Conservation (phyloP, 2,797 vertebrate genomes). For the Siniperca obscura region DNA sequence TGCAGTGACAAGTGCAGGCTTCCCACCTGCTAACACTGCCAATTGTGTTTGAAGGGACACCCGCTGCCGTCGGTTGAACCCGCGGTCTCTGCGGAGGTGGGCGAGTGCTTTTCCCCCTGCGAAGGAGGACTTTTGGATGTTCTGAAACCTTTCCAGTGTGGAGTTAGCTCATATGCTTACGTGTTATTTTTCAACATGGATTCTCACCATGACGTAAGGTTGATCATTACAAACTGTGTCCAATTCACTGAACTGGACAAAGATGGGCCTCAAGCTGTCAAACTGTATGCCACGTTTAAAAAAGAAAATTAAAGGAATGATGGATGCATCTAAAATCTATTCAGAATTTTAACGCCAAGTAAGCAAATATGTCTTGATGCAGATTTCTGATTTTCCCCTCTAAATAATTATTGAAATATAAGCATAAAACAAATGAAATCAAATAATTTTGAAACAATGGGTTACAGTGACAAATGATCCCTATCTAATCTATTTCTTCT, state of each 20-base stretch:
- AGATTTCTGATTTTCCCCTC: not conserved
- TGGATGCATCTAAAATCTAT: conserved; percentile 5
- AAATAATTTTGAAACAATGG: conserved; percentile 14
- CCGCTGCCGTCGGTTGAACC: conserved; percentile 65
- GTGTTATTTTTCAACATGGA: conserved; percentile 35
- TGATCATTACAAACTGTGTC: conserved; percentile 38
- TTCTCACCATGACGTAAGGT: conserved; percentile 28
- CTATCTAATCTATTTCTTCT: conserved; percentile 6
- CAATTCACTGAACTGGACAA: conserved; percentile 26
- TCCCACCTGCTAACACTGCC: conserved; percentile 77
- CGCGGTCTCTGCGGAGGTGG: conserved; percentile 59
- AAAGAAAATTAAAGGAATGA: not conserved
- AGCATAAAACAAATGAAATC: not conserved
- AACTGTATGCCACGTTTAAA: not conserved
- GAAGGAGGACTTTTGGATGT: conserved; percentile 76
- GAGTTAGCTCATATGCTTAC: conserved; percentile 55
- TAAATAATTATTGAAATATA: conserved; percentile 5
- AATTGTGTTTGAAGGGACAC: conserved; percentile 73
- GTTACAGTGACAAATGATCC: not conserved
- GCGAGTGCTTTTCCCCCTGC: conserved; percentile 71
- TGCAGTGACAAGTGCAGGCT: conserved; percentile 73
- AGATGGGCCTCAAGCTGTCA: conserved; percentile 24
- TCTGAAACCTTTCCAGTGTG: conserved; percentile 67
- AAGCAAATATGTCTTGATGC: not conserved
- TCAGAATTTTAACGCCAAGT: conserved; percentile 16